phyloP scores from a whole-genome alignment of 2,797 vertebrate species.

The Fratercula arctica region DNA sequence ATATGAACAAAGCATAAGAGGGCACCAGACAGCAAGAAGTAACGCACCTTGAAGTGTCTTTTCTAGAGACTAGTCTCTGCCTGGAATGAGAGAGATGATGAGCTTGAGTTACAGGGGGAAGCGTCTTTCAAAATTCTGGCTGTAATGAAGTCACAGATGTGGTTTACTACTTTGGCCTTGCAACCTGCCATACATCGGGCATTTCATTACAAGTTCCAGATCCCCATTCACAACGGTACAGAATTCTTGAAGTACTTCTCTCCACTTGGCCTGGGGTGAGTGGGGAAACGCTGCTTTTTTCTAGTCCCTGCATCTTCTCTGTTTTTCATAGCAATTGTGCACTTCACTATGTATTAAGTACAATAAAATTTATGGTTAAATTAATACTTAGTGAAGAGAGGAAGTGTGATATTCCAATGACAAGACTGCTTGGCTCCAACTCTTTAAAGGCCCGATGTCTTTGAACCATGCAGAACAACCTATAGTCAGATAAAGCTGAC shows the following conservation, averaged over 20 bases:
- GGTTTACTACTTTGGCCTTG: background rate
- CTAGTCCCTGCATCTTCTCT: background rate
- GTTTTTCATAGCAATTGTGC: background rate
- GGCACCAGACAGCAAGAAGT: background rate
- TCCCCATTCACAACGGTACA: background rate
- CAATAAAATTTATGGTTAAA: background rate
- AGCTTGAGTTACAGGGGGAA: background rate
- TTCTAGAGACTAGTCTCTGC: background rate
- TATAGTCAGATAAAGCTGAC: background rate
- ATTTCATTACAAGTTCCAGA: background rate
- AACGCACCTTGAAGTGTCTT: background rate
- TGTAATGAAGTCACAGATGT: background rate
- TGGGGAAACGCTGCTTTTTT: background rate
- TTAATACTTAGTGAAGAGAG: background rate
- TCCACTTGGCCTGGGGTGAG: background rate
- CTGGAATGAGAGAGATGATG: background rate
- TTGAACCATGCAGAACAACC: background rate
- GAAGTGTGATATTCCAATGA: background rate
- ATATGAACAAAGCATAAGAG: background rate
- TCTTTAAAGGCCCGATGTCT: background rate
- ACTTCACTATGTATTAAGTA: background rate
- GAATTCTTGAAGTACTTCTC: background rate
- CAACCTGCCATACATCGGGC: background rate
- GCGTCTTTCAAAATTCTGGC: background rate
- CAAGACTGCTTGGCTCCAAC: background rate